Conservation (phyloP, 2,797 vertebrate genomes). For the Pelodytes ibericus region DNA sequence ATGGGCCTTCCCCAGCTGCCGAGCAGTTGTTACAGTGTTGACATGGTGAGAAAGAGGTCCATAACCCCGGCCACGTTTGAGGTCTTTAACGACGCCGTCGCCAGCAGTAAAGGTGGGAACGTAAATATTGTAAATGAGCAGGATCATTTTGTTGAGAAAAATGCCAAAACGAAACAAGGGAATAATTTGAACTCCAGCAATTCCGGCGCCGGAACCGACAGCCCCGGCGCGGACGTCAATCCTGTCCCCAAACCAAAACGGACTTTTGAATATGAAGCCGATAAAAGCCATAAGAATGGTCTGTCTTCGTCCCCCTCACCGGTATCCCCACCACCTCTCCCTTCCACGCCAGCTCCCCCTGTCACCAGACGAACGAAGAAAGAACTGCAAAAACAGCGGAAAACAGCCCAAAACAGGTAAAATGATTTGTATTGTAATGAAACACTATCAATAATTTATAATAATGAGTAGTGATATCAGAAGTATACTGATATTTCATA, state of each 20-base stretch:
- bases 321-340: conserved; percentile 88
- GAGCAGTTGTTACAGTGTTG: conserved; percentile 91
- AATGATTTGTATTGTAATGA: too few species aligned
- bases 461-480: too few species aligned
- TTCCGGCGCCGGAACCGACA: conserved; percentile 73
- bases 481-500: too few species aligned
- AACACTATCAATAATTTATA: too few species aligned
- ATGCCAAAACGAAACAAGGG: conserved; percentile 78
- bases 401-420: conserved; percentile 85
- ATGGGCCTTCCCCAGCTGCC: conserved; percentile 87
- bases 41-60: conserved; percentile 83
- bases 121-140: conserved; percentile 80
- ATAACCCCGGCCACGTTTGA: conserved; percentile 76
- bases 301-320: conserved; percentile 81
- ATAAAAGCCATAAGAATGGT: conserved; percentile 88
- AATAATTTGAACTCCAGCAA: conserved; percentile 70
- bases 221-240: conserved; percentile 80
- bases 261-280: conserved; percentile 98
- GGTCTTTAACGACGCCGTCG: conserved; percentile 73
- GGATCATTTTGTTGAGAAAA: conserved; percentile 77
- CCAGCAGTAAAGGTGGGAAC: conserved; percentile 78
- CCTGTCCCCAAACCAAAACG: conserved; percentile 97
- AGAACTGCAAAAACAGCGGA: conserved; percentile 77
- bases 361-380: conserved; percentile 79
- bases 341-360: conserved; percentile 87